Evolutionary conservation across 2,888 invertebrate genomes (phyloP).

Genomic region (Rosalia funebris): DNA sequence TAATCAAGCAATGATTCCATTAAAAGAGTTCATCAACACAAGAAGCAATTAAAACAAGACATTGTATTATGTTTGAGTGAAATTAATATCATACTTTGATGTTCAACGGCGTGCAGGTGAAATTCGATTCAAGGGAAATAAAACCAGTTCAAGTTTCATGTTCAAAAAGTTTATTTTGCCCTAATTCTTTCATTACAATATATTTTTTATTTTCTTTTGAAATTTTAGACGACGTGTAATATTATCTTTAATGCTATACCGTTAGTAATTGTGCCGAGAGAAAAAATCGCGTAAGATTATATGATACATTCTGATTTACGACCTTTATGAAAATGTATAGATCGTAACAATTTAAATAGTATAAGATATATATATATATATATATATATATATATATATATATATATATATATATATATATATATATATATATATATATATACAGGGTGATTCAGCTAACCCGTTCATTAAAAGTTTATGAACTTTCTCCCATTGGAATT

Average conservation of each 20-base stretch:
- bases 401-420: too few species aligned
- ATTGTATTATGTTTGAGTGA: constrained; percentile 36
- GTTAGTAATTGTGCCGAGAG: constrained; percentile 18
- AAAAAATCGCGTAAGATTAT: constrained; percentile 16
- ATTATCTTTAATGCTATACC: constrained; percentile 27
- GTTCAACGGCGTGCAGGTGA: constrained; percentile 45
- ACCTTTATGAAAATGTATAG: not conserved
- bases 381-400: too few species aligned
- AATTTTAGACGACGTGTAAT: constrained; percentile 37
- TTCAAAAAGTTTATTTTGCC: constrained; percentile 47
- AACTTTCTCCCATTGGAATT: too few species aligned
- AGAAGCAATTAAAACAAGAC: constrained; percentile 30
- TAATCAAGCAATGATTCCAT: not conserved
- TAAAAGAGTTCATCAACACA: constrained; percentile 28
- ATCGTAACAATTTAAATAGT: too few species aligned
- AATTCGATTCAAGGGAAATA: constrained; percentile 45
- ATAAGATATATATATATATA: too few species aligned
- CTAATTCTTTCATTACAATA: constrained; percentile 44
- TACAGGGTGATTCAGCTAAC: too few species aligned
- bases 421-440: too few species aligned
- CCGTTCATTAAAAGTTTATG: too few species aligned
- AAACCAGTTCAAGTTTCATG: constrained; percentile 50
- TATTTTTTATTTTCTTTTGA: constrained; percentile 36
- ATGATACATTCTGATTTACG: constrained; percentile 17
- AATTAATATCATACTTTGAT: constrained; percentile 39